These are phyloP conservation scores for Drosophila repletoides DNA, from an alignment of 1,140 invertebrate genomes.

Conservation along the genomic window DNA sequence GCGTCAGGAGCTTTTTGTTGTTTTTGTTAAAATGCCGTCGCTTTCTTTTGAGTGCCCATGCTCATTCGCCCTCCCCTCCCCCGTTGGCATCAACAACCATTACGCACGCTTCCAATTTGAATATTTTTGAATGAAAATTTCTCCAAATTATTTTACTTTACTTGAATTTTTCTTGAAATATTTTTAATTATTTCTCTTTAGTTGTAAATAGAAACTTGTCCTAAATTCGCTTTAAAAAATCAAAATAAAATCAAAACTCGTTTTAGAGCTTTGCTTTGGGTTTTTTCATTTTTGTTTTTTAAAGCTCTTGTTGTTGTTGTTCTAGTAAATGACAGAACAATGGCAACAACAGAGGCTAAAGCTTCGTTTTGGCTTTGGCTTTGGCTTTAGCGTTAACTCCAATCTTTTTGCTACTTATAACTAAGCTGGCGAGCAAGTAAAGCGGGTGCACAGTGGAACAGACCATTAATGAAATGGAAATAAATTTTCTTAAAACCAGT, in stretches of 20 bases:
- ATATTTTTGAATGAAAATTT: slow-evolving; percentile 43
- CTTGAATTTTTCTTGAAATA: slow-evolving; percentile 2
- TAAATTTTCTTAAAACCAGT: too few species aligned
- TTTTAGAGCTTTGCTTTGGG: slow-evolving; percentile 32
- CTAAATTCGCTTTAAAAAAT: slow-evolving; percentile 27
- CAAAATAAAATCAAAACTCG: slow-evolving; percentile 29
- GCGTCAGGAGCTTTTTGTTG: slow-evolving; percentile 22
- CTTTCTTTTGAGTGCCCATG: slow-evolving; percentile 52
- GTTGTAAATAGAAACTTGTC: slow-evolving; percentile 37
- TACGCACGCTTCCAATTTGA: slow-evolving; percentile 23
- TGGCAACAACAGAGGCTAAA: slow-evolving; percentile 7
- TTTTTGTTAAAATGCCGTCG: slow-evolving; percentile 58
- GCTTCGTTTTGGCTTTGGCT: background rate
- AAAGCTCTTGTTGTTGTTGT: slow-evolving; percentile 25
- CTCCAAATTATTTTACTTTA: slow-evolving; percentile 19
- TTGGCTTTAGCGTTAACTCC: too few species aligned
- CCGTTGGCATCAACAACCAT: background rate
- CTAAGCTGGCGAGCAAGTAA: too few species aligned
- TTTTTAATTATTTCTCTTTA: slow-evolving; percentile 22
- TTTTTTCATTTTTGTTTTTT: slow-evolving; percentile 3
- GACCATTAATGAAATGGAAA: too few species aligned
- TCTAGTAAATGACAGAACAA: slow-evolving; percentile 41
- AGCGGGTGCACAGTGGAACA: too few species aligned
- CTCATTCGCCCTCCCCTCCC: background rate
- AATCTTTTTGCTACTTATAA: background rate